These are phyloP conservation scores for Zootoca vivipara DNA, from an alignment of 2,113 vertebrate species.

Conservation along the genomic window DNA sequence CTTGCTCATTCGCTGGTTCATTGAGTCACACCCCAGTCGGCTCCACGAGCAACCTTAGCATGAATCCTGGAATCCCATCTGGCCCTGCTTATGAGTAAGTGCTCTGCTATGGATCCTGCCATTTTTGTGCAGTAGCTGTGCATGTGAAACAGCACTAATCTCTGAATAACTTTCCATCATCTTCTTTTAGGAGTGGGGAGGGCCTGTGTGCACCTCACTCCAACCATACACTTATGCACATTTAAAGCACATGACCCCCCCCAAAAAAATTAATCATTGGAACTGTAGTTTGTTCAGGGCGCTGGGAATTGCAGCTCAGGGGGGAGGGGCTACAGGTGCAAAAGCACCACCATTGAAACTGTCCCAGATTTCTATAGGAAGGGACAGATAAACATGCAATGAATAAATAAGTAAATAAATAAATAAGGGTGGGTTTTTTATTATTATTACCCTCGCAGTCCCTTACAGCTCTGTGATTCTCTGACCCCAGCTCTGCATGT, in stretches of 20 bases:
- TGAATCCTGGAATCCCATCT: neutral
- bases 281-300: no score
- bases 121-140: neutral
- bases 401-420: neutral
- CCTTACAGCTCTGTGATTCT: no score
- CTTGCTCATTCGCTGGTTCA: neutral
- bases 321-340: neutral
- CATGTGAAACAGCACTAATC: neutral
- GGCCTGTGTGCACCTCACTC: no score
- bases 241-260: no score
- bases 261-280: no score
- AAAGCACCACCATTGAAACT: neutral
- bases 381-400: neutral
- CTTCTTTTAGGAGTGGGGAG: neutral
- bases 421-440: neutral
- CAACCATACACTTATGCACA: no score
- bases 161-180: neutral
- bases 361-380: neutral
- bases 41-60: neutral
- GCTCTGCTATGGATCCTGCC: neutral
- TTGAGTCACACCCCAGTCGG: neutral
- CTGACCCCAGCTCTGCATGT: neutral
- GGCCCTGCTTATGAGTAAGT: neutral
- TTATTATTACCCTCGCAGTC: no score
- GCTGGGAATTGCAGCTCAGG: no score